A percentile compares a stretch with the other conserved stretches of the same genome.
phyloP scores from a whole-genome alignment of 2,888 invertebrate species.

The Eupithecia subumbrata region DNA sequence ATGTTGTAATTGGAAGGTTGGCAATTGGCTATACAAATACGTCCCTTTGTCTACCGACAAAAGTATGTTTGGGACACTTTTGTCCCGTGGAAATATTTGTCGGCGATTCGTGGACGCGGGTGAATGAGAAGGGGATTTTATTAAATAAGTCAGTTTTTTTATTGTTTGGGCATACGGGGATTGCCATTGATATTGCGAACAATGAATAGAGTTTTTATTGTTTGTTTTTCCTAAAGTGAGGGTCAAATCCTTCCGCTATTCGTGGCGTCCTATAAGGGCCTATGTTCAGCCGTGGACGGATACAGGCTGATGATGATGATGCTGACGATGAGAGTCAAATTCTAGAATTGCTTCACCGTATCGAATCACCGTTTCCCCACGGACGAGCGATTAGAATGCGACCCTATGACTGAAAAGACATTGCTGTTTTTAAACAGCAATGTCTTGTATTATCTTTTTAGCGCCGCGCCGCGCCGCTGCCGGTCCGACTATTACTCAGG shows the following conservation, averaged over 20 bases:
- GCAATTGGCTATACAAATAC: conserved; percentile 33
- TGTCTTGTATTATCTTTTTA: no score
- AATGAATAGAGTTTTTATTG: not conserved
- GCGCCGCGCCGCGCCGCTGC: no score
- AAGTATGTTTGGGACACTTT: conserved; percentile 6
- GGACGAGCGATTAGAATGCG: not conserved
- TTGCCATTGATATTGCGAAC: not conserved
- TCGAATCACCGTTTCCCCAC: not conserved
- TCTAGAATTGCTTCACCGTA: no score
- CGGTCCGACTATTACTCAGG: no score
- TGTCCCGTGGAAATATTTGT: conserved; percentile 6
- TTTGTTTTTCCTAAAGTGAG: not conserved
- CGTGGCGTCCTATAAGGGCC: no score
- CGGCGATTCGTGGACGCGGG: not conserved
- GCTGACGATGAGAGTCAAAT: no score
- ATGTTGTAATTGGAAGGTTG: conserved; percentile 38
- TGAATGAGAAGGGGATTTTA: not conserved
- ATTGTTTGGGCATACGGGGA: not conserved
- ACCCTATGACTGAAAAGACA: not conserved
- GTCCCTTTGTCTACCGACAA: conserved; percentile 5
- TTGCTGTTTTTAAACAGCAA: not conserved
- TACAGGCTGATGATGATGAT: no score
- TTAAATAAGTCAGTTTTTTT: not conserved
- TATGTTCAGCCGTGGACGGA: no score
- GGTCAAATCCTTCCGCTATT: no score